These are phyloP conservation scores for Parochlus steinenii DNA, from an alignment of 2,888 invertebrate species.

Conservation along the genomic window DNA sequence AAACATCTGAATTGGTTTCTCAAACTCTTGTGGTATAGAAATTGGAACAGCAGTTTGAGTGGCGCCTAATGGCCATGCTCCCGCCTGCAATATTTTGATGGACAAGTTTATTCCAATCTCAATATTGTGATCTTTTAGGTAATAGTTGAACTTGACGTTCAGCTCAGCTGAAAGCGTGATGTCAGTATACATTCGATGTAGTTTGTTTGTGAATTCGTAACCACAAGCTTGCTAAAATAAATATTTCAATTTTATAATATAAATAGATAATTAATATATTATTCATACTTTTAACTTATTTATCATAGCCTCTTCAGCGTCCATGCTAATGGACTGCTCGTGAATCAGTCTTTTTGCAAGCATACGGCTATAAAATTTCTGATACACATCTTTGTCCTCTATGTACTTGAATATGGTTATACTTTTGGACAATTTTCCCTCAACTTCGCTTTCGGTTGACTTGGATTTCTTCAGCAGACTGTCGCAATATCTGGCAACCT, in stretches of 20 bases:
- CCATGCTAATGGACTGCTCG: constrained; percentile 89
- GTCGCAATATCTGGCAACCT: constrained; percentile 78
- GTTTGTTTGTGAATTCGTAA: constrained; percentile 96
- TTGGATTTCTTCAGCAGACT: constrained; percentile 73
- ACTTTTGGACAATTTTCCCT: constrained; percentile 67
- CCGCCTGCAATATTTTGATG: constrained; percentile 61
- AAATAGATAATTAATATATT: too few species aligned
- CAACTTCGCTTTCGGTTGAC: constrained; percentile 67
- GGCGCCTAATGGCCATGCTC: constrained; percentile 89
- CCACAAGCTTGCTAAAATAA: constrained; percentile 95
- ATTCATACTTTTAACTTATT: constrained; percentile 82
- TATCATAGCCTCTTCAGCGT: constrained; percentile 96
- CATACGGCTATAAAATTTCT: constrained; percentile 90
- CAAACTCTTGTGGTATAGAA: constrained; percentile 75
- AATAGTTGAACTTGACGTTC: constrained; percentile 69
- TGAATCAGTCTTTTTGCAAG: constrained; percentile 83
- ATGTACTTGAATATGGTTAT: constrained; percentile 96
- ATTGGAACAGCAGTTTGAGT: constrained; percentile 60
- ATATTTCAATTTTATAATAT: too few species aligned
- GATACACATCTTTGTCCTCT: constrained; percentile 98
- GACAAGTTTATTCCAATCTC: constrained; percentile 39
- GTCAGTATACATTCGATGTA: constrained; percentile 99
- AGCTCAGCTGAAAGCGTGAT: constrained; percentile 84
- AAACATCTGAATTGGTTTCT: constrained; percentile 78
- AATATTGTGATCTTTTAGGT: constrained; percentile 44